A percentile compares a stretch with the other conserved stretches of the same genome.
These are phyloP conservation scores for Scolopax mira DNA, from an alignment of 2,113 vertebrate species.

Conservation along the genomic window DNA sequence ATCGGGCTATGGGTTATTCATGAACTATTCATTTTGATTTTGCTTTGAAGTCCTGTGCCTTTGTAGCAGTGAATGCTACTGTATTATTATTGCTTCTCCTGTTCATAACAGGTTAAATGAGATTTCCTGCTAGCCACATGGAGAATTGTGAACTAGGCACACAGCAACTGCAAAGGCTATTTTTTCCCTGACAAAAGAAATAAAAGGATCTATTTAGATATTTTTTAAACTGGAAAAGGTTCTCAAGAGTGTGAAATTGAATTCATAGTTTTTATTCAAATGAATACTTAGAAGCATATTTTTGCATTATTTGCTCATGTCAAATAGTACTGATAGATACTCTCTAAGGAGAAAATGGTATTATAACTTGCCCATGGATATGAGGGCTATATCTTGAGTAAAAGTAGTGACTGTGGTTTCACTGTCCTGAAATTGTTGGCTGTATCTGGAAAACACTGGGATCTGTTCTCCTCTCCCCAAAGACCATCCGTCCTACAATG, in stretches of 20 bases:
- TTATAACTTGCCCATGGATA: background rate
- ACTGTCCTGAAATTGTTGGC: background rate
- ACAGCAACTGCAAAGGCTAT: background rate
- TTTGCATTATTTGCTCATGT: background rate
- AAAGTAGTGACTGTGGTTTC: background rate
- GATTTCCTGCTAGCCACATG: background rate
- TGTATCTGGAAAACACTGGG: background rate
- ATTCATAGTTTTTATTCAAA: background rate
- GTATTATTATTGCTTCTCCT: background rate
- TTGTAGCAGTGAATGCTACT: background rate
- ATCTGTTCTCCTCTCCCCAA: background rate
- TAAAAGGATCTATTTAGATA: background rate
- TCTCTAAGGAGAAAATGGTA: background rate
- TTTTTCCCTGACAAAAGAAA: background rate
- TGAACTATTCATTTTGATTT: constrained; percentile 6
- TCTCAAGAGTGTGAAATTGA: background rate
- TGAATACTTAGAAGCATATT: background rate
- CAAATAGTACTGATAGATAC: background rate
- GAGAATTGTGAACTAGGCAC: background rate
- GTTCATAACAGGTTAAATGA: background rate
- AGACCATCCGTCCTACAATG: fast-evolving
- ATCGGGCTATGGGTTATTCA: background rate
- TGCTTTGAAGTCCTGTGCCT: background rate
- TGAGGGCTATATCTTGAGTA: background rate
- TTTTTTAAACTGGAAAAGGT: background rate